Base-by-base conservation (phyloP, 1,140 invertebrate genomes). In the Zophobas morio region DNA sequence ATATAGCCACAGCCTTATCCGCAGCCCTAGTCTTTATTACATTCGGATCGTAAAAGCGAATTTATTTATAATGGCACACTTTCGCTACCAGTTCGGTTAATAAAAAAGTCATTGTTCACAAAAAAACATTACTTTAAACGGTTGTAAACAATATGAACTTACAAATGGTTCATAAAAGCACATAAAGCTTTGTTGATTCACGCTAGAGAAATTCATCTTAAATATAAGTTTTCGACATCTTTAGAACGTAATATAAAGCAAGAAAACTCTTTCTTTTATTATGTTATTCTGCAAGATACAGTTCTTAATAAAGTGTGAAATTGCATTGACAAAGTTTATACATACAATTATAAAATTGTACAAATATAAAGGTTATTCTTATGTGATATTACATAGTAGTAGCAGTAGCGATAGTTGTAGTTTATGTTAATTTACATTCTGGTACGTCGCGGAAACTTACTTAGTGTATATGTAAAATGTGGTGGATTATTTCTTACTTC, bases 1-100 rank as follows among this genome's bases (percentile, higher is more conserved):
- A 86, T 86, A 85, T 86, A 76, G 66, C 72, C 47, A 46, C 75
- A 36, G 57, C 53, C 39, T 63, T 75, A 60, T 75, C 73, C 72
- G 76, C 57, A 39, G 70, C 76, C 20, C 76, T 78, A 74, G 37
- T 57, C 56, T 74, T 78, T 72, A 74, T 78, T 73, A 78, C 76
- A 32, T 78, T 76, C 57, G 76, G 66, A 60, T 78, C 76, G 76
- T 78, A 78, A 78, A 20, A 78, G 63, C 47, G 71, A 74, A 73
- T 78, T 78, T 78, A 78, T 78, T 74, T 78, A 78, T 78, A 78
- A 73, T 73, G 39, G 37, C 20, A 66, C 60, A 66, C 60, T 66
- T 66, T 66, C 60, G 42, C 20, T 51, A 57, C 75, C 51, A 54
- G 63, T 56, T 39, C 56, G 66, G 63, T 77, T 77, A 70, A 77